phyloP scores from a whole-genome alignment of 2,113 vertebrate species.

The Drymodes brunneopygia region DNA sequence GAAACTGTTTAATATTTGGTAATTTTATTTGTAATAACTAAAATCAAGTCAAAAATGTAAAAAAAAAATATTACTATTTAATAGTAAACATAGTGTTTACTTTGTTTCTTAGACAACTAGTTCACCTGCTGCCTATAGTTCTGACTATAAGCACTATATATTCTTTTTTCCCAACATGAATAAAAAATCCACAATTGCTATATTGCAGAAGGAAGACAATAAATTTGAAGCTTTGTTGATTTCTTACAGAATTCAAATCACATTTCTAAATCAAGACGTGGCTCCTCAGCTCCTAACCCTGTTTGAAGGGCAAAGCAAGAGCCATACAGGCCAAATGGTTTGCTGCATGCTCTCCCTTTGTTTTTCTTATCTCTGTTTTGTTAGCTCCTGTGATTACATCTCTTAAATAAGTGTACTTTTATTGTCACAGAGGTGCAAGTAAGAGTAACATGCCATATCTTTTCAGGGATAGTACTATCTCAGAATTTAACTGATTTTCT shows the following conservation, averaged over 20 bases:
- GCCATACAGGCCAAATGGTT: background rate
- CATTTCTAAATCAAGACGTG: background rate
- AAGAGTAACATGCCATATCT: background rate
- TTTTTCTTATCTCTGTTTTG: background rate
- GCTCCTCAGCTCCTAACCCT: background rate
- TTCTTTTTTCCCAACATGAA: background rate
- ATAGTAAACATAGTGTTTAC: fast-evolving
- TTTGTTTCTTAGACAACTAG: background rate
- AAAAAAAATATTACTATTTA: background rate
- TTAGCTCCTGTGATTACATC: background rate
- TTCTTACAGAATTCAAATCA: background rate
- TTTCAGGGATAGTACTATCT: background rate
- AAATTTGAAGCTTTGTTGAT: background rate
- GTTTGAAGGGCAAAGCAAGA: background rate
- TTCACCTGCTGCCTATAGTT: background rate
- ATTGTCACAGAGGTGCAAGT: background rate
- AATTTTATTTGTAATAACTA: background rate
- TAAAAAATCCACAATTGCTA: background rate
- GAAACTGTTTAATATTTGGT: background rate
- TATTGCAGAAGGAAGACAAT: background rate
- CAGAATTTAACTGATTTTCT: background rate
- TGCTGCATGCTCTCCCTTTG: background rate
- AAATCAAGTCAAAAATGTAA: background rate
- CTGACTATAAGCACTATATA: background rate
- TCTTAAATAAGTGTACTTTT: background rate